These are phyloP conservation scores for Drosophila simulans DNA, from an alignment of 1,140 invertebrate species.

Conservation along the genomic window DNA sequence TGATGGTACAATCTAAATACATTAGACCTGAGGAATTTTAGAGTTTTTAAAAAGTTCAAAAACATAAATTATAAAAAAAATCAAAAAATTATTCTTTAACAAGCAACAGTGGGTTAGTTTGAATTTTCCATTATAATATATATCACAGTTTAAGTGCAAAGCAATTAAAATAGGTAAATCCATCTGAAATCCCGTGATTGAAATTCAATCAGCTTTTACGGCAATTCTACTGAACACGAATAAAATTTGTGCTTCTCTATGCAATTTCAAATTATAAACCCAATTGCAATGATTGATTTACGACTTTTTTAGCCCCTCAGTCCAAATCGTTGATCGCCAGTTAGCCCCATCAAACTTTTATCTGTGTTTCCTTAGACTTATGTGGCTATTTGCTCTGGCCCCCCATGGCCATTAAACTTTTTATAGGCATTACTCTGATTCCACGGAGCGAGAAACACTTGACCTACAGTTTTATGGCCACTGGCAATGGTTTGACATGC, in stretches of 20 bases:
- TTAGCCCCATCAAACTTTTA: slow-evolving; percentile 43
- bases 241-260: slow-evolving; percentile 19
- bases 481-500: slow-evolving; percentile 67
- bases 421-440: slow-evolving; percentile 64
- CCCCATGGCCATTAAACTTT: slow-evolving; percentile 54
- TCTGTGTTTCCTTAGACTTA: slow-evolving; percentile 28
- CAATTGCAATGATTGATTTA: slow-evolving; percentile 39
- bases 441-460: slow-evolving; percentile 48
- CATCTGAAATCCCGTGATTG: not conserved
- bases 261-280: slow-evolving; percentile 34
- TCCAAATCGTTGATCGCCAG: slow-evolving; percentile 20
- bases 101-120: too few relatives aligned
- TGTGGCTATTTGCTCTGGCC: slow-evolving; percentile 32
- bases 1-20: slow-evolving; percentile 10
- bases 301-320: slow-evolving; percentile 34
- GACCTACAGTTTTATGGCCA: slow-evolving; percentile 68
- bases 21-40: not conserved
- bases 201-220: slow-evolving; percentile 8
- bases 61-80: not conserved
- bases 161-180: slow-evolving; percentile 9
- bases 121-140: not conserved
- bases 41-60: not conserved
- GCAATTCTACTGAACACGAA: slow-evolving; percentile 3
- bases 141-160: not conserved
- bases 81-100: too few relatives aligned